phyloP scores from a whole-genome alignment of 1,140 invertebrate species.

The Zaprionus africanus region DNA sequence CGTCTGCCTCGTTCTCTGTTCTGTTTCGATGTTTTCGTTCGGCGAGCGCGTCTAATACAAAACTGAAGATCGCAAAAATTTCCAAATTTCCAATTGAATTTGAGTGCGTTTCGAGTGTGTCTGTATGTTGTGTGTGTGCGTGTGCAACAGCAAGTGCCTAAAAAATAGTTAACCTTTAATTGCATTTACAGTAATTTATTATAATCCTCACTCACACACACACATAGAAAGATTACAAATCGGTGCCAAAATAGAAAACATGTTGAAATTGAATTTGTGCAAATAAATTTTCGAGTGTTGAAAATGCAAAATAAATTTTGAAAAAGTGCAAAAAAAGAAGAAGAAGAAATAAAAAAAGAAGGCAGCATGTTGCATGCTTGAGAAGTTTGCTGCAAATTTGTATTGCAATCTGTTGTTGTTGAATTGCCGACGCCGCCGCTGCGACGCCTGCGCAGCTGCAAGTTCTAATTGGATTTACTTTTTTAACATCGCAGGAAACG shows the following conservation, averaged over 20 bases:
- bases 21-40: slow-evolving; percentile 49
- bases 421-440: slow-evolving; percentile 24
- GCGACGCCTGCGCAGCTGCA: slow-evolving; percentile 75
- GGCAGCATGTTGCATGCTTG: not conserved
- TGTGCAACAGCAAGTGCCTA: slow-evolving; percentile 39
- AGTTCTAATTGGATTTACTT: slow-evolving; percentile 72
- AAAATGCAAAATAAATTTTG: slow-evolving; percentile 17
- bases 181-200: slow-evolving; percentile 33
- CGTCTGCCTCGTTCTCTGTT: slow-evolving; percentile 35
- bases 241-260: slow-evolving; percentile 37
- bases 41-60: slow-evolving; percentile 13
- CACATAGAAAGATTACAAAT: slow-evolving; percentile 24
- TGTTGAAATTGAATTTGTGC: not conserved
- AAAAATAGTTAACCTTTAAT: not conserved
- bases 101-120: slow-evolving; percentile 2
- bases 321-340: slow-evolving; percentile 24
- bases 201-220: slow-evolving; percentile 9
- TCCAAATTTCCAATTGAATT: slow-evolving; percentile 5
- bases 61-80: not conserved
- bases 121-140: not conserved
- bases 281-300: not conserved
- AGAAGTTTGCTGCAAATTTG: slow-evolving; percentile 2
- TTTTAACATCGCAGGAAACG: slow-evolving; percentile 57
- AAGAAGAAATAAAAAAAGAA: not conserved
- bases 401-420: slow-evolving; percentile 1